phyloP scores from a whole-genome alignment of 2,888 invertebrate species.

The Nymphalis urticae region DNA sequence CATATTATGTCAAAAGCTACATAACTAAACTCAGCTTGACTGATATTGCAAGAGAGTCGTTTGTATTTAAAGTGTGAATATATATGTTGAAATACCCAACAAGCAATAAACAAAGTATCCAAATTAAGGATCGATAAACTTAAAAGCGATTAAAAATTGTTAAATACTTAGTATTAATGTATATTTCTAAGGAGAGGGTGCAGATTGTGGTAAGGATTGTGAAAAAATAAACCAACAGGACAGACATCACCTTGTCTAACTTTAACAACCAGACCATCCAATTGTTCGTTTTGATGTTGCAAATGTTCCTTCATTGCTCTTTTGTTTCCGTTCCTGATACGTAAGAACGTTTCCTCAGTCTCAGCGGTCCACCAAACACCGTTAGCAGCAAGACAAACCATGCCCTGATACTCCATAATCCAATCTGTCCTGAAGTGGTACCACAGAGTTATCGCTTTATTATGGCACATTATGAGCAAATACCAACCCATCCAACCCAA shows the following conservation, averaged over 20 bases:
- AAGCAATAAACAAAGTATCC: no score
- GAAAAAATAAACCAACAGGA: no score
- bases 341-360: conserved; percentile 92
- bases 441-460: background rate
- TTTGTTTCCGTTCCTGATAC: conserved; percentile 87
- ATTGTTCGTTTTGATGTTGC: conserved; percentile 88
- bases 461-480: no score
- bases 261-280: conserved; percentile 91
- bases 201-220: no score
- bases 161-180: no score
- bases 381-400: conserved; percentile 92
- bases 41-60: background rate
- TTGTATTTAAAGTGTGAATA: background rate
- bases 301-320: conserved; percentile 95
- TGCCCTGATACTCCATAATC: conserved; percentile 94
- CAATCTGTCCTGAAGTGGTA: conserved; percentile 86
- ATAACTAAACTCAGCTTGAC: no score
- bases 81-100: no score
- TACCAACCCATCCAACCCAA: no score
- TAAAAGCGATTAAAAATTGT: no score
- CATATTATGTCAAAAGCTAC: no score
- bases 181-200: no score
- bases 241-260: conserved; percentile 70
- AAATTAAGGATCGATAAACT: no score
- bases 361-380: conserved; percentile 98